Base-by-base conservation (phyloP, 2,888 invertebrate species). In the Venustoraphidia nigricollis region DNA sequence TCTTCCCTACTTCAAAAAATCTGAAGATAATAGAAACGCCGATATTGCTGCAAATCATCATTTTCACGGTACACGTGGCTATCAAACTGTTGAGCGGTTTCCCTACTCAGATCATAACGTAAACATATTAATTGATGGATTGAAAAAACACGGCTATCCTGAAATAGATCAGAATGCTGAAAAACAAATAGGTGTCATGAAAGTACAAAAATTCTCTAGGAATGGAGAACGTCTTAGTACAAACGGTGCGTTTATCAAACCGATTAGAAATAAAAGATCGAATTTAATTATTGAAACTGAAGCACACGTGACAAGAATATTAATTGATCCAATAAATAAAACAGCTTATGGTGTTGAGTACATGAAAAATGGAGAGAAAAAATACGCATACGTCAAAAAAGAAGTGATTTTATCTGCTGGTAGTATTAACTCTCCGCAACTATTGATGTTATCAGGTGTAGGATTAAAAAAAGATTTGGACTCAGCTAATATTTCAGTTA, bases 401-500 rank as follows among this genome's bases (percentile, higher is more conserved):
- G 71, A 69, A 51, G 63, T 77, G 1, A 72, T 76, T 49, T 56
- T 76, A 34, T 66, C 70, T 41, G 73, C 70, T 5, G 76, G 77
- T 9, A 65, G 76, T 10, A 67, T 78, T 52, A 76, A 76, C 59
- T 68, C 73, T 11, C 75, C 76, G 0, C 76, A 78, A 54, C 57
- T 77, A 17, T 62, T 77, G 27, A 68, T 75, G 71, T 57, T 77
- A 61, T 49, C 49, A 61, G 13, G 52, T 57, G 8, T 42, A 17
- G 42, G 42, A 14, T 34, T 34, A 17, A 34, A 14, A 42, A n/a
- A 42, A 5, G 27, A 42, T 42, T 34, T 42, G 4, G 1, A 42
- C 3, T 10, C 17, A 8, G 11, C 4, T 42, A 27, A 14, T 17
- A 42, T 42, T 34, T 9, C 14, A 10, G 34, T 6, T 10, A 5